These are phyloP conservation scores for Trichosurus vulpecula DNA, from an alignment of 2,797 vertebrate genomes.

Conservation along the genomic window DNA sequence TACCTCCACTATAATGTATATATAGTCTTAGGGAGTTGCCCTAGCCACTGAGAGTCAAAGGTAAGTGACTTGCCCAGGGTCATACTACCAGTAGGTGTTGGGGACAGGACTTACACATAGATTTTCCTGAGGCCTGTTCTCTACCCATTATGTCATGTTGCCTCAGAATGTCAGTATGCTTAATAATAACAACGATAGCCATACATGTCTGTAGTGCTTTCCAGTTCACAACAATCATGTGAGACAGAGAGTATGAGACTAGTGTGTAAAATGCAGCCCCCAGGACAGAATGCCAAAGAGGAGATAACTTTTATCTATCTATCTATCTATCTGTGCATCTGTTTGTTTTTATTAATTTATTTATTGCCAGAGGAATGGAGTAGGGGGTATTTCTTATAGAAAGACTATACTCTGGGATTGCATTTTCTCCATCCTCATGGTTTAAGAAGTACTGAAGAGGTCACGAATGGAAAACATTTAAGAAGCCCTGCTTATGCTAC, in stretches of 20 bases:
- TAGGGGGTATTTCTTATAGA: not conserved
- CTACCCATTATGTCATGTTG: not conserved
- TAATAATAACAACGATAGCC: not conserved
- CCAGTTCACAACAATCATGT: not conserved
- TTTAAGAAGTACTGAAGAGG: not conserved
- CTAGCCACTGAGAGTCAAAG: not conserved
- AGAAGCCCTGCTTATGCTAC: not conserved
- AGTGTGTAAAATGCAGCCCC: not conserved
- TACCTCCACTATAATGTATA: not conserved
- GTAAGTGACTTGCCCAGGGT: not conserved
- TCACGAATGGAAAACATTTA: too few relatives aligned
- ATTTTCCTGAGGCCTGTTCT: not conserved
- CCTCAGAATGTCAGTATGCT: not conserved
- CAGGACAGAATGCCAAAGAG: not conserved
- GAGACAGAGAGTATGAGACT: not conserved
- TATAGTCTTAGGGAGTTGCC: not conserved
- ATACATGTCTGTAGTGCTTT: not conserved
- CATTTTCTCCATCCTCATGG: not conserved
- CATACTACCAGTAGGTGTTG: not conserved
- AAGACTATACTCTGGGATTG: not conserved
- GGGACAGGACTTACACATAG: not conserved
- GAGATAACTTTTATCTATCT: not conserved
- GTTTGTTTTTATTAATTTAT: too few relatives aligned
- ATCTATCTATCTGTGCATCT: too few relatives aligned
- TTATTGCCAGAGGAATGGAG: not conserved